Conservation (phyloP, 2,797 vertebrate species). For the Brachymystax lenok region DNA sequence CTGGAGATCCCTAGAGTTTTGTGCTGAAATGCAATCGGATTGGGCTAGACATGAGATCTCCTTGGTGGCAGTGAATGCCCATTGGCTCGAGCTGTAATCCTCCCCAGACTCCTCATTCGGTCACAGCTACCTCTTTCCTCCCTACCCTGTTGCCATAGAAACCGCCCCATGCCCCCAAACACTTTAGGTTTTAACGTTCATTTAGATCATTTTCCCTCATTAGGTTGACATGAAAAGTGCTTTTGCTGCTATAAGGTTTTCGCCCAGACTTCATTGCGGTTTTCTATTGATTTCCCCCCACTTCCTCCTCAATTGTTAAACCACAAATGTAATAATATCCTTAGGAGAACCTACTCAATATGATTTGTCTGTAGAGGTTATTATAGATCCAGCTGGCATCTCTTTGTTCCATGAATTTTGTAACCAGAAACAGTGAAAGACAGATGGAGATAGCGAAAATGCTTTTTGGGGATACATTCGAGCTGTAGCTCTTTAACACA, state of each 20-base stretch:
- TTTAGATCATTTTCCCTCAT: background rate
- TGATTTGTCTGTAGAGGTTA: background rate
- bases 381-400: background rate
- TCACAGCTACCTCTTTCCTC: background rate
- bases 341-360: background rate
- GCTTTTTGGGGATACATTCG: constrained; percentile 5
- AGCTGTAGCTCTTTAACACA: constrained; percentile 50
- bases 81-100: no score
- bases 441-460: background rate
- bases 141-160: background rate
- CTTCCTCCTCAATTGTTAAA: constrained; percentile 3
- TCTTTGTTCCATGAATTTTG: background rate
- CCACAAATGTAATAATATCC: background rate
- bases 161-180: background rate
- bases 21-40: background rate
- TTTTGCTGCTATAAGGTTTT: background rate
- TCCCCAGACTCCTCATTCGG: background rate
- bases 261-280: no score
- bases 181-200: constrained; percentile 3
- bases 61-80: background rate
- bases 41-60: background rate
- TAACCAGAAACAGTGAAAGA: constrained; percentile 1
- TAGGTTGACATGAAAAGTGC: background rate
- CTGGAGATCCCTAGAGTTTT: background rate
- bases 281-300: background rate